A percentile compares a stretch with the other conserved stretches of the same genome.
Conservation (phyloP, 2,888 invertebrate genomes). For the Amblyjoppa proteus region DNA sequence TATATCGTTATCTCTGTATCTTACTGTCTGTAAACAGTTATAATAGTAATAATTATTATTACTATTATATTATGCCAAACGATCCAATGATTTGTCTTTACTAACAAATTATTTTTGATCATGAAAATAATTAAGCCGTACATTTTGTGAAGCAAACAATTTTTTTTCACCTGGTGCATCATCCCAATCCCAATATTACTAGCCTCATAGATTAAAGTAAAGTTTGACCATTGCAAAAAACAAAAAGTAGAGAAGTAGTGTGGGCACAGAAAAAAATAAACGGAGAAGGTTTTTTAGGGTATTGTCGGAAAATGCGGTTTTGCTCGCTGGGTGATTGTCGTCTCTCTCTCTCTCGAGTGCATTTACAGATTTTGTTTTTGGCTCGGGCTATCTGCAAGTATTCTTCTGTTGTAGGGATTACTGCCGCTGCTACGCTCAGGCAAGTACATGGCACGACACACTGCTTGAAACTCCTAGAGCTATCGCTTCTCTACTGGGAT, state of each 20-base stretch:
- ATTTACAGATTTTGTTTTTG: conserved; percentile 69
- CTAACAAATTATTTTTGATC: no score
- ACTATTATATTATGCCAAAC: background rate
- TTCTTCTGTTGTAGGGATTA: conserved; percentile 85
- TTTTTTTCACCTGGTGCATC: background rate
- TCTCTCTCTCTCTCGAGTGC: conserved; percentile 32
- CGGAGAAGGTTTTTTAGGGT: conserved; percentile 19
- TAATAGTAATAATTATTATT: no score
- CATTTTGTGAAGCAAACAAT: background rate
- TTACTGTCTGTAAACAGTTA: background rate
- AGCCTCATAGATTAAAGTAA: background rate
- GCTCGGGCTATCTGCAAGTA: conserved; percentile 81
- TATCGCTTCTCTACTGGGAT: conserved; percentile 42
- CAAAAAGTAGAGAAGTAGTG: conserved; percentile 20
- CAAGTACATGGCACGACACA: conserved; percentile 80
- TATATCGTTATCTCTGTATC: background rate
- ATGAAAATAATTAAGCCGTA: background rate
- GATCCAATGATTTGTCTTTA: background rate
- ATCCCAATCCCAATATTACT: background rate
- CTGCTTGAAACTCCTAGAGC: conserved; percentile 59
- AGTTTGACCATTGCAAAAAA: background rate
- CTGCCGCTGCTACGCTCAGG: conserved; percentile 84
- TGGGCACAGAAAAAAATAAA: conserved; percentile 11
- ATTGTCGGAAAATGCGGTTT: conserved; percentile 26
- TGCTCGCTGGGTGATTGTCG: conserved; percentile 59